Conservation (phyloP, 1,140 invertebrate genomes). For the Matsumurasca onukii region DNA sequence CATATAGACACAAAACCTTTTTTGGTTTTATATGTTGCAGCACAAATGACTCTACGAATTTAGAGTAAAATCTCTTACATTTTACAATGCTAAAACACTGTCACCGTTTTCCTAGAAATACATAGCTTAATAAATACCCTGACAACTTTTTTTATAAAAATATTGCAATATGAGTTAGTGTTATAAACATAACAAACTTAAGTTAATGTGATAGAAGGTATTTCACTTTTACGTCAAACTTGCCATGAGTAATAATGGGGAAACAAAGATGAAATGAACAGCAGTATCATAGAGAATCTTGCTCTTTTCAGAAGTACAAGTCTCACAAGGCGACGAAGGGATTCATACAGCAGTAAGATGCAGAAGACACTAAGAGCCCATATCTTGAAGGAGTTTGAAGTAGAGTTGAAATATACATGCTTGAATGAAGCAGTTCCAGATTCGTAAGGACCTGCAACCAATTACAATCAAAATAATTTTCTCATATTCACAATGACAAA, state of each 20-base stretch:
- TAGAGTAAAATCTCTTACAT: background rate
- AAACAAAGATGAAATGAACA: constrained; percentile 70
- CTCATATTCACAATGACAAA: too few species aligned
- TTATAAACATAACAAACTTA: background rate
- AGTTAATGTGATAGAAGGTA: background rate
- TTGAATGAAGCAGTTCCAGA: constrained; percentile 72
- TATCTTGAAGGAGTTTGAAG: constrained; percentile 71
- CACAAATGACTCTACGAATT: too few species aligned
- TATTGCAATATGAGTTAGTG: background rate
- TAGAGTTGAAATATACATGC: constrained; percentile 83
- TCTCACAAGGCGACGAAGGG: constrained; percentile 61
- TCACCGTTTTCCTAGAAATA: background rate
- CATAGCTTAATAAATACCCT: background rate
- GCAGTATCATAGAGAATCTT: constrained; percentile 65
- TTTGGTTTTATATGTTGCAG: too few species aligned
- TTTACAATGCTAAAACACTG: background rate
- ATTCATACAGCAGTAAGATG: constrained; percentile 70
- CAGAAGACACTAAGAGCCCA: constrained; percentile 69
- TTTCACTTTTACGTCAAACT: constrained; percentile 4
- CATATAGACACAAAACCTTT: too few species aligned
- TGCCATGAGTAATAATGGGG: constrained; percentile 78
- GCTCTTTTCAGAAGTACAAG: constrained; percentile 58
- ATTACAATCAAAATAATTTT: too few species aligned
- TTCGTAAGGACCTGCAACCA: constrained; percentile 70
- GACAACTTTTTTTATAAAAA: too few species aligned